These are phyloP conservation scores for Bovichtus variegatus DNA, from an alignment of 2,797 vertebrate species.

Conservation along the genomic window DNA sequence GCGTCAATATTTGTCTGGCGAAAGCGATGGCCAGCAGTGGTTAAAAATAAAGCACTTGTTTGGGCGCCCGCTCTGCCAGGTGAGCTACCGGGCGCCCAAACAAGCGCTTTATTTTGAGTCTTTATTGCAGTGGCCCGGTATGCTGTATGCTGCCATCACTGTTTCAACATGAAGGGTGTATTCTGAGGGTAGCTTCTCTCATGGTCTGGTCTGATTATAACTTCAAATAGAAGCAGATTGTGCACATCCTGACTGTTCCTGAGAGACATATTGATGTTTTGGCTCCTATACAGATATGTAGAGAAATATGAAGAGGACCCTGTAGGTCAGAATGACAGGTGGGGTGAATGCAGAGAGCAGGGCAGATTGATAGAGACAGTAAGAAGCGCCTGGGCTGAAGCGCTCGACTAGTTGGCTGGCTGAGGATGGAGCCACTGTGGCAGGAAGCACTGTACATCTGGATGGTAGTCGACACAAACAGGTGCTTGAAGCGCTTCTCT, in stretches of 20 bases:
- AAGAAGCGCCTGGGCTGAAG: slow-evolving; percentile 10
- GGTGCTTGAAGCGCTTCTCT: slow-evolving; percentile 39
- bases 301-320: not conserved
- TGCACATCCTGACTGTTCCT: not conserved
- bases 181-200: slow-evolving; percentile 16
- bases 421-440: slow-evolving; percentile 30
- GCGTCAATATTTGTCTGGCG: not conserved
- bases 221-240: not conserved
- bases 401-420: not conserved
- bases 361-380: slow-evolving; percentile 26
- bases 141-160: slow-evolving; percentile 11
- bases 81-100: too few species aligned
- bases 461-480: slow-evolving; percentile 51
- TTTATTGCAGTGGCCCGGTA: too few species aligned
- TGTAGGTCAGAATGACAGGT: not conserved
- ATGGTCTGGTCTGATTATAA: slow-evolving; percentile 21
- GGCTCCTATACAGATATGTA: not conserved
- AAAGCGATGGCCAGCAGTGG: not conserved
- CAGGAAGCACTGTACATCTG: slow-evolving; percentile 43
- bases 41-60: too few species aligned
- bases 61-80: too few species aligned
- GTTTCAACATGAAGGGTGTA: not conserved
- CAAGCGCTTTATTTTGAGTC: too few species aligned
- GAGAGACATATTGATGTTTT: not conserved
- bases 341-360: slow-evolving; percentile 9